Evolutionary conservation across 2,113 vertebrate genomes (phyloP), one percentile per base, ranked within the genome.

Genomic region (Leptocoma aspasia): DNA sequence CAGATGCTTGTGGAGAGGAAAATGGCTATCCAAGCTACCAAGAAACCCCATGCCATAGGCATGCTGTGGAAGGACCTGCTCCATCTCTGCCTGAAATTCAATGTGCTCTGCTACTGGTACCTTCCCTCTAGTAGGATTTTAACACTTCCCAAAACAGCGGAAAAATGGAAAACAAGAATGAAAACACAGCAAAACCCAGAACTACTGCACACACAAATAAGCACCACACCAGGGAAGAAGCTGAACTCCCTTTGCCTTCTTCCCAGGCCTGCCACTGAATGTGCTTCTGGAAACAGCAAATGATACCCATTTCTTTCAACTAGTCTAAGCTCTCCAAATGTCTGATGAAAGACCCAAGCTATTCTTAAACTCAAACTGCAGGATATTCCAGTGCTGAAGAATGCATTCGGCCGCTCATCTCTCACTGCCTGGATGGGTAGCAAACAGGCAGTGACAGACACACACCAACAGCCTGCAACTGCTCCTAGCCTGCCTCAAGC

Each of bases 151-250:
- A 2, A 68, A 68, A 60, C 19, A 80, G 44, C 66, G 10, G 35
- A 17, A 82, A 92, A 93, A 68, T 19, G 28, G 35, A 71, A 84
- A 82, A 76, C 6, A 85, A 87, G 57, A 85, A 63, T 2, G 27
- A 72, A 88, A 96, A 41, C 50, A 86, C 82, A 82, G 66, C 35
- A 85, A 88, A 78, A 50, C 7, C 3, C 47, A 93, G 44, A 92
- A 78, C 21, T 24, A 56, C 26, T 41, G 21, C 20, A 44, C 47
- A 44, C 18, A 65, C 26, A 84, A 39, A 33, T 30, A 50, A 81
- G 41, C 18, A 76, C 26, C 23, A n/a, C 5, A 17, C 9, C 14
- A 81, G 37, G 9, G 18, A 66, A 94, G 42, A 76, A 85, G 26
- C 41, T 71, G 24, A 90, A 30, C 16, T 64, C n/a, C 27, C n/a